phyloP scores from a whole-genome alignment of 2,113 vertebrate genomes.

The Pagrus major region DNA sequence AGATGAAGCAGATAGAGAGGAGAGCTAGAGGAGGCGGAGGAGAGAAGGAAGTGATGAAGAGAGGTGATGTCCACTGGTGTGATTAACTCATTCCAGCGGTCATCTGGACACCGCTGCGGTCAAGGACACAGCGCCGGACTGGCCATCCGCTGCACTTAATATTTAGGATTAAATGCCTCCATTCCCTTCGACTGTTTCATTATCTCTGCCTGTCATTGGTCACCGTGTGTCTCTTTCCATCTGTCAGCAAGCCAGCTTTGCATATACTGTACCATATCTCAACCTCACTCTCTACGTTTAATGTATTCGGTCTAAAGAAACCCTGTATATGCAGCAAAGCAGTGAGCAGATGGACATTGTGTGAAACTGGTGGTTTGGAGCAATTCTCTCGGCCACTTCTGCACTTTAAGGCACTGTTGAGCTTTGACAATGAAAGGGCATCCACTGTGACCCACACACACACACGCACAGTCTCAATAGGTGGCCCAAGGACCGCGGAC shows the following conservation, averaged over 20 bases:
- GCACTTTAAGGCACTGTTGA: conserved; percentile 59
- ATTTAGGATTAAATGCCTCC: conserved; percentile 63
- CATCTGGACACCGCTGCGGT: conserved; percentile 52
- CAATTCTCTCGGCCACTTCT: conserved; percentile 42
- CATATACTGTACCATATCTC: background rate
- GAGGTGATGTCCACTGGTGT: conserved; percentile 41
- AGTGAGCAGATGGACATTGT: conserved; percentile 35
- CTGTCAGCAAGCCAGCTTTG: conserved; percentile 12
- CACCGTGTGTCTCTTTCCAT: conserved; percentile 19
- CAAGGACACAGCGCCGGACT: conserved; percentile 50
- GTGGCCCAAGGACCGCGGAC: conserved; percentile 43
- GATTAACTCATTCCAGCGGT: conserved; percentile 67
- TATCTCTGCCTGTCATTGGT: conserved; percentile 41
- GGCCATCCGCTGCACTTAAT: conserved; percentile 45
- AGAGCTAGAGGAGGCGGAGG: conserved; percentile 17
- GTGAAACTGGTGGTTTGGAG: conserved; percentile 8
- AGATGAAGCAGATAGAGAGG: conserved; percentile 43
- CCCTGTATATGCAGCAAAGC: conserved; percentile 19
- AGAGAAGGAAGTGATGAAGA: conserved; percentile 50
- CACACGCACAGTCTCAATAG: conserved; percentile 41
- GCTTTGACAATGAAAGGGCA: conserved; percentile 58
- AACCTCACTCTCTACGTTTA: background rate
- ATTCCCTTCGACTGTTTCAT: conserved; percentile 38
- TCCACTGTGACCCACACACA: conserved; percentile 43
- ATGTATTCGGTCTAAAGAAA: background rate